phyloP scores from a whole-genome alignment of 1,140 invertebrate genomes.

The Anoplolepis gracilipes region DNA sequence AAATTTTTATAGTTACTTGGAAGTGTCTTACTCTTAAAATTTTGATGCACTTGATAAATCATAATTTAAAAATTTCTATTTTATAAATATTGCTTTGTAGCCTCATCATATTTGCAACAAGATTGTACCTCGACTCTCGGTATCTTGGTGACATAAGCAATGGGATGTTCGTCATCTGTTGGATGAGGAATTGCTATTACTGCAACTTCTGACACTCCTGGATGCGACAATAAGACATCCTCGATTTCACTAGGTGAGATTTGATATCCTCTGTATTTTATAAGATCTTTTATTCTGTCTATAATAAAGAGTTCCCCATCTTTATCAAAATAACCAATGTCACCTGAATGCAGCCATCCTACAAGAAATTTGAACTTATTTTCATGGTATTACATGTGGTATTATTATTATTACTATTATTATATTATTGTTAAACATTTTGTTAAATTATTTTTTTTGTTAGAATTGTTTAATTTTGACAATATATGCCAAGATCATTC shows the following conservation, averaged over 20 bases:
- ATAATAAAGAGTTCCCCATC: constrained; percentile 85
- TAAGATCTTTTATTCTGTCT: constrained; percentile 88
- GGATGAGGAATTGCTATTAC: constrained; percentile 87
- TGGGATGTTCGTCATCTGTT: constrained; percentile 86
- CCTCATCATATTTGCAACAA: neutral
- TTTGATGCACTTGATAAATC: neutral
- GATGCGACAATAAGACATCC: constrained; percentile 86
- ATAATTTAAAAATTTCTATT: neutral
- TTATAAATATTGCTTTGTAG: neutral
- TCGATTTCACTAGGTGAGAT: constrained; percentile 89
- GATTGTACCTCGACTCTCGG: constrained; percentile 54
- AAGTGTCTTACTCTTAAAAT: neutral
- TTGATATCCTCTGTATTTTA: constrained; percentile 88
- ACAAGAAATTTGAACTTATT: neutral
- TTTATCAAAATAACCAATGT: constrained; percentile 86
- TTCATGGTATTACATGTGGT: neutral
- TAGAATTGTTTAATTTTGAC: too few relatives aligned
- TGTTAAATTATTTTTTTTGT: neutral
- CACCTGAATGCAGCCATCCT: constrained; percentile 81
- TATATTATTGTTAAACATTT: neutral
- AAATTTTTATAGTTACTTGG: neutral
- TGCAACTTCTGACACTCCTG: constrained; percentile 87
- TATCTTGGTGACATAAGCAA: constrained; percentile 85
- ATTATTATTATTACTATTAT: neutral
- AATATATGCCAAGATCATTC: too few relatives aligned